Base-by-base conservation (phyloP, 1,140 invertebrate species). In the Bathynomus jamesi region DNA sequence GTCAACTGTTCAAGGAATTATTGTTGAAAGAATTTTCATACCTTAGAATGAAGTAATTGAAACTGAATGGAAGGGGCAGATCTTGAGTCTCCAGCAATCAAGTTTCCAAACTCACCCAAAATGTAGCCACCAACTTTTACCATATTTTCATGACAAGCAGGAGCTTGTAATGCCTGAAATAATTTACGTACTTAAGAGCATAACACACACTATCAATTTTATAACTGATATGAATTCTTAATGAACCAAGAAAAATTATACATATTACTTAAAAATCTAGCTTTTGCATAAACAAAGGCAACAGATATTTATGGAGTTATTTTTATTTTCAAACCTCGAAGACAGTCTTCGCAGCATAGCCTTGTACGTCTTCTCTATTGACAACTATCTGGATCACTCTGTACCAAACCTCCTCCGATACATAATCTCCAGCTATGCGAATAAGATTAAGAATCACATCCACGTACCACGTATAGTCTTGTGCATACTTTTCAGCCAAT, bases 51-150 rank as follows among this genome's bases (percentile, higher is more conserved):
- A 78, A 99, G 86, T 32, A 98, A 85, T 83, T 97, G 92, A 84
- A 99, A 98, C 83, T 98, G 96, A 74, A 98, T 94, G 77, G 90
- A 84, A 40, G 96, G 95, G 70, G 95, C 96, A 46, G 96, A 99
- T 66, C 97, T 87, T 69, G 94, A 92, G 85, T 99, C 98, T 11
- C 97, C 97, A 78, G 98, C 97, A 81, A 99, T 99, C 27, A 99
- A 86, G 85, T 99, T 99, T 29, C 98, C 98, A 86, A 99, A 99
- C 85, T 99, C 98, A 69, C 98, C 98, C 60, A 99, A 86, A 79
- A 99, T 99, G 79, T 99, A 99, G 28, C 96, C 98, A 67, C 97
- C 97, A 61, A 99, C 98, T 89, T 99, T 99, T 0, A 99, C 97
- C 97, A 99, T 99, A 83, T 99, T 99, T 85, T 99, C 98, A 84